These are phyloP conservation scores for Amphiprion ocellaris DNA, from an alignment of 2,113 vertebrate species.

Conservation along the genomic window DNA sequence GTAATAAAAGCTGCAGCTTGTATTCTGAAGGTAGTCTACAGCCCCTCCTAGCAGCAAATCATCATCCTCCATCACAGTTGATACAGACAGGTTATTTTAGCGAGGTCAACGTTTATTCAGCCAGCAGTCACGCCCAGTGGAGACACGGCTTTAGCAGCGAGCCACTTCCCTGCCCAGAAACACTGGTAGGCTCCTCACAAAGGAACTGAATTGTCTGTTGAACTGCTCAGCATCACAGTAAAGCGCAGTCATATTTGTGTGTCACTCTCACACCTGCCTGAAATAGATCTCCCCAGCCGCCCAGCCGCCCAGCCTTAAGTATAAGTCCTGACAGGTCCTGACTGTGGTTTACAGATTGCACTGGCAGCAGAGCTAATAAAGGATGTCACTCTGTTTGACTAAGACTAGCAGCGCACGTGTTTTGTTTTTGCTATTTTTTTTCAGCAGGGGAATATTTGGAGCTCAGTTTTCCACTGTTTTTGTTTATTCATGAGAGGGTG, in stretches of 20 bases:
- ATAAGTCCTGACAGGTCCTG: conserved; percentile 64
- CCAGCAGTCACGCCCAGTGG: conserved; percentile 22
- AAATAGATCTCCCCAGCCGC: conserved; percentile 61
- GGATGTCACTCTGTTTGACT: conserved; percentile 68
- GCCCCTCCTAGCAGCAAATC: conserved; percentile 21
- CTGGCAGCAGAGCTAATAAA: conserved; percentile 65
- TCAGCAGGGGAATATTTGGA: conserved; percentile 75
- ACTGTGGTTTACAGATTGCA: conserved; percentile 49
- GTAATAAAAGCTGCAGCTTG: neutral
- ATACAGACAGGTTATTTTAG: conserved; percentile 37
- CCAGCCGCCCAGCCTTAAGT: conserved; percentile 36
- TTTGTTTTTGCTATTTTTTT: conserved; percentile 39
- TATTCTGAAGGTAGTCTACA: neutral
- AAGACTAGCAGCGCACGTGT: conserved; percentile 39
- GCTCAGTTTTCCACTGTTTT: conserved; percentile 82
- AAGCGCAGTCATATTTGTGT: conserved; percentile 51
- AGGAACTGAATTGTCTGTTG: conserved; percentile 42
- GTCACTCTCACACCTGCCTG: conserved; percentile 64
- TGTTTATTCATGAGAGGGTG: conserved; percentile 77
- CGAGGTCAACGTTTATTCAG: conserved; percentile 42
- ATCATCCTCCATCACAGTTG: conserved; percentile 23
- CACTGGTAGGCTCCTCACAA: conserved; percentile 38
- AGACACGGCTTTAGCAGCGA: conserved; percentile 3
- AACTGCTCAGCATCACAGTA: conserved; percentile 32
- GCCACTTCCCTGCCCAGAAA: conserved; percentile 38